Percentiles rank a stretch among this genome's conserved stretches.
These are phyloP conservation scores for Xiphorhynchus erythropygius DNA, from an alignment of 2,797 vertebrate genomes.

Conservation along the genomic window DNA sequence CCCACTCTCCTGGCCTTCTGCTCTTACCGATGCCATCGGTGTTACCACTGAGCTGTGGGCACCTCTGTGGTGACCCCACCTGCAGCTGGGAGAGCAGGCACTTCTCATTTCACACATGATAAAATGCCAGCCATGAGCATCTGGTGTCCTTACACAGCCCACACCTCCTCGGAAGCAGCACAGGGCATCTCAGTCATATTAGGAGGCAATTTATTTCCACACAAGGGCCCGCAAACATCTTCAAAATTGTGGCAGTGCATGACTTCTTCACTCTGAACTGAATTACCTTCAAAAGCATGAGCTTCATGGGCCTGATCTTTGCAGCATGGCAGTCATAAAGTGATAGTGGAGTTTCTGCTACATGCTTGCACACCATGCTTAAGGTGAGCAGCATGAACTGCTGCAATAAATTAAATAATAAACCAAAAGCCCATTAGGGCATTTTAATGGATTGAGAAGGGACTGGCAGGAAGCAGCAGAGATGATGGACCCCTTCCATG, in stretches of 20 bases:
- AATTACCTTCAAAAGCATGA: background rate
- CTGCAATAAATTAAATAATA: constrained; percentile 70
- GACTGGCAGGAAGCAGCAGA: constrained; percentile 50
- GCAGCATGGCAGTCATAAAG: background rate
- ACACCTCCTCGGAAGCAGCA: background rate
- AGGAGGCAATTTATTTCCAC: background rate
- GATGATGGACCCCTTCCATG: constrained; percentile 43
- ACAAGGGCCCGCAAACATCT: background rate
- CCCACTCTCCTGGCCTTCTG: background rate
- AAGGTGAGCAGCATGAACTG: constrained; percentile 33
- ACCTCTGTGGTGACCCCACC: background rate
- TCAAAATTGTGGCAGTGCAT: background rate
- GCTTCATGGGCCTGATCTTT: background rate
- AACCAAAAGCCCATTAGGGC: constrained; percentile 59
- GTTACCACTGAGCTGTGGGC: background rate
- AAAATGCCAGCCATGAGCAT: background rate
- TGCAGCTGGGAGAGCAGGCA: background rate
- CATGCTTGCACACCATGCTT: background rate
- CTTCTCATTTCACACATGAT: background rate
- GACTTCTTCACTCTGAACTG: background rate
- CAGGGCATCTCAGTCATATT: background rate
- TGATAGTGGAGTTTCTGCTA: background rate
- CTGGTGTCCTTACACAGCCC: background rate
- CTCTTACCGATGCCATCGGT: accelerated
- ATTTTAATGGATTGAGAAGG: constrained; percentile 63